Percentiles rank a stretch among this genome's conserved stretches.
Evolutionary conservation across 2,888 invertebrate genomes (phyloP).

Genomic region (Belgica antarctica): DNA sequence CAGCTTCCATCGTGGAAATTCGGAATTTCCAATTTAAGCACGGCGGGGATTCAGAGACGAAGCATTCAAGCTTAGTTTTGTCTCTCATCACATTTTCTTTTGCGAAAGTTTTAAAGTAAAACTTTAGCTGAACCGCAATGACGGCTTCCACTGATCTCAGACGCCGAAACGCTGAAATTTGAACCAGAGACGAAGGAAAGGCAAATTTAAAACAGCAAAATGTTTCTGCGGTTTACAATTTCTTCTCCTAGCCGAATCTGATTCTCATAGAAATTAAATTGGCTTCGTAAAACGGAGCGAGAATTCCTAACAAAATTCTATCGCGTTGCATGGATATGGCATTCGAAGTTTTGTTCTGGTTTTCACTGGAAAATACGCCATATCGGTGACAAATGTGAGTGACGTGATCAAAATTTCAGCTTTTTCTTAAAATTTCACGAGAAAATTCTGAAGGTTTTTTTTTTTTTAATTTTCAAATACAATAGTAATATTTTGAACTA

Average conservation of each 20-base stretch:
- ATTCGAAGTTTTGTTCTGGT: not conserved
- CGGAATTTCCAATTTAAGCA: not conserved
- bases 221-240: constrained; percentile 4
- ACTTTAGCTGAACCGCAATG: not conserved
- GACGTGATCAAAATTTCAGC: no score
- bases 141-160: not conserved
- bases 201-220: not conserved
- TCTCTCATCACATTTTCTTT: no score
- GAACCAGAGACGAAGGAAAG: not conserved
- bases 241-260: not conserved
- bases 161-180: not conserved
- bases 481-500: no score
- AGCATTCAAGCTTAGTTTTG: not conserved
- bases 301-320: not conserved
- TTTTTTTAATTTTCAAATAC: no score
- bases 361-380: no score
- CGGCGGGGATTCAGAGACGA: not conserved
- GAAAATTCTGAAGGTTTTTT: no score
- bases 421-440: no score
- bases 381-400: no score
- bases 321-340: no score
- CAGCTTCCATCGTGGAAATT: not conserved
- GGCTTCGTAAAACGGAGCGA: constrained; percentile 5
- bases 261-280: constrained; percentile 33
- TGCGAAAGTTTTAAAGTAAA: not conserved